Percentiles rank a stretch among this genome's conserved stretches.
Conservation (phyloP, 2,888 invertebrate species). For the Parnassius mnemosyne region DNA sequence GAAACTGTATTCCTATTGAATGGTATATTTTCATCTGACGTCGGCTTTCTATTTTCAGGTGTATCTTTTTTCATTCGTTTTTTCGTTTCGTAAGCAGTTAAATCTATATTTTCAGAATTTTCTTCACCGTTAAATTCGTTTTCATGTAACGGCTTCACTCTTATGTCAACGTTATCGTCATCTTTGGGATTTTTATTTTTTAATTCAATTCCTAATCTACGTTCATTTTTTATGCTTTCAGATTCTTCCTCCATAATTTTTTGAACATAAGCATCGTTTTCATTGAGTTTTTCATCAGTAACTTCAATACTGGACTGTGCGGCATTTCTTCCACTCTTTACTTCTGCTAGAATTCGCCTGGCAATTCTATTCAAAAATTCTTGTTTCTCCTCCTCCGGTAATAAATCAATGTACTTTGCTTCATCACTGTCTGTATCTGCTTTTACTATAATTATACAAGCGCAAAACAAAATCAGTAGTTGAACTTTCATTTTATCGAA, state of each 20-base stretch:
- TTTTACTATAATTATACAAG: constrained; percentile 18
- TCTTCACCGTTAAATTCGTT: constrained; percentile 26
- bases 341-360: constrained; percentile 54
- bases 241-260: constrained; percentile 54
- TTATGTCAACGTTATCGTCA: constrained; percentile 20
- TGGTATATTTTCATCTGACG: constrained; percentile 11
- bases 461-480: constrained; percentile 36
- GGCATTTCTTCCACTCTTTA: constrained; percentile 38
- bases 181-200: constrained; percentile 14
- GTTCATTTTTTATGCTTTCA: constrained; percentile 34
- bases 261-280: constrained; percentile 50
- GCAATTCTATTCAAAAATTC: constrained; percentile 58
- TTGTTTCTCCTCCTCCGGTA: constrained; percentile 58
- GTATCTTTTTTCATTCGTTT: constrained; percentile 30
- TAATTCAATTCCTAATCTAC: constrained; percentile 21
- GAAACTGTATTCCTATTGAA: constrained; percentile 21
- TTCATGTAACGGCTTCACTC: constrained; percentile 29
- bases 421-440: constrained; percentile 40
- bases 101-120: constrained; percentile 32
- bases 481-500: constrained; percentile 38
- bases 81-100: constrained; percentile 31
- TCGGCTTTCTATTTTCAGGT: constrained; percentile 13
- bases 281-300: constrained; percentile 46
- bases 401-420: constrained; percentile 55
- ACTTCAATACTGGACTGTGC: constrained; percentile 42